These are phyloP conservation scores for Synodontis membranacea DNA, from an alignment of 2,113 vertebrate genomes.

Conservation along the genomic window DNA sequence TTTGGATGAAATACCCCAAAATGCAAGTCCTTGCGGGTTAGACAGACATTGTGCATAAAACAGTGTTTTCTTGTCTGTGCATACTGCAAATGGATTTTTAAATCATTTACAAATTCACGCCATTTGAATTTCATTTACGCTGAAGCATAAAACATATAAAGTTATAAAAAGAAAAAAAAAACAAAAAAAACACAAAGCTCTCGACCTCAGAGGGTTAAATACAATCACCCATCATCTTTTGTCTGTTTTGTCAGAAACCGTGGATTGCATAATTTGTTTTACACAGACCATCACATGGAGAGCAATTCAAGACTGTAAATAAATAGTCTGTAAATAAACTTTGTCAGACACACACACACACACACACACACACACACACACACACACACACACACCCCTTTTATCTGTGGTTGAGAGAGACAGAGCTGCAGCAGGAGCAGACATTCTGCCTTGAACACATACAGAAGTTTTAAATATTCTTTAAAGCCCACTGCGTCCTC, in stretches of 20 bases:
- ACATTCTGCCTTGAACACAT: not conserved
- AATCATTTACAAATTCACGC: not conserved
- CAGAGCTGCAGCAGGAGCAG: not conserved
- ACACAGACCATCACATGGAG: not conserved
- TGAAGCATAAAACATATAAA: not conserved
- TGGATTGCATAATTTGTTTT: not conserved
- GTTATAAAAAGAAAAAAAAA: not conserved
- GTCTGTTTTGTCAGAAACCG: not conserved
- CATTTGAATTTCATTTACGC: not conserved
- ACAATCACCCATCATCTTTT: not conserved
- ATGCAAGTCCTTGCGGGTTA: not conserved
- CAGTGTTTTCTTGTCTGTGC: not conserved
- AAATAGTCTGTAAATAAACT: constrained; percentile 42
- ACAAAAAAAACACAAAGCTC: not conserved
- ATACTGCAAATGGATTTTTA: not conserved
- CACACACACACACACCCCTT: not conserved
- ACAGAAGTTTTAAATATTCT: not conserved
- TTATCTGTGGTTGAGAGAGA: not conserved
- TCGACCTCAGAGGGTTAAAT: not conserved
- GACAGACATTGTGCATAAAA: not conserved
- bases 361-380: not conserved
- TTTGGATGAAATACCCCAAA: not conserved
- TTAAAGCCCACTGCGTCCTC: not conserved
- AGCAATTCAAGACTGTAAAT: constrained; percentile 22
- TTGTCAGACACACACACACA: not conserved